Evolutionary conservation across 2,888 invertebrate genomes (phyloP), one percentile per base, ranked within the genome.

Genomic region (Macaria liturata): DNA sequence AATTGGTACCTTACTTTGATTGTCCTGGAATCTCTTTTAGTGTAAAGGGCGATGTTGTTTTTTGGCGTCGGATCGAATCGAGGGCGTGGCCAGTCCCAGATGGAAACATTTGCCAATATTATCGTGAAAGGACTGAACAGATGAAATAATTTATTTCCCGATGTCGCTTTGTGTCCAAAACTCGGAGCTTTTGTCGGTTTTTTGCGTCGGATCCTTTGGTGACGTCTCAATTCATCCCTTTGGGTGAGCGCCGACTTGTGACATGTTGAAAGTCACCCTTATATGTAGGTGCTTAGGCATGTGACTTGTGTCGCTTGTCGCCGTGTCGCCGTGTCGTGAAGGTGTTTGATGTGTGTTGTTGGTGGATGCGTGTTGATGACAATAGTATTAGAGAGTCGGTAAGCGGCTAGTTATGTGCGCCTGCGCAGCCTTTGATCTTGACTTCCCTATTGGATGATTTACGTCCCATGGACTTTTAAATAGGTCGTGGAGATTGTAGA

Each of bases 61-160:
- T 68, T 78, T 78, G 76, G 59, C 71, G 74, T 78, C 75, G 75
- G 78, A 77, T 76, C 79, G 78, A 67, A 75, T 66, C 65, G 81
- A 79, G 86, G 91, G 91, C 91, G 91, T 91, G 89, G 91, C 83
- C 73, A 79, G 84, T 84, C 80, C 83, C 86, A 84, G 90, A 91
- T 91, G 84, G 90, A 91, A 91, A 91, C 91, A 91, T 91, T 91
- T 91, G 91, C 90, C 84, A 91, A 91, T 91, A 91, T 91, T 91
- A 90, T 89, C 85, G 81, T 88, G 88, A 90, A 91, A 89, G 90
- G 88, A 84, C 83, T 84, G 86, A 88, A 83, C 88, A 89, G 88
- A 89, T 90, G 88, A 89, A 89, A 91, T 91, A 90, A 91, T 91
- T 91, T 91, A 91, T 91, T 85, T 89, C 88, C 83, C 88, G 74